phyloP scores from a whole-genome alignment of 64 coral and sea anemone genomes.

The Montipora capricornis region DNA sequence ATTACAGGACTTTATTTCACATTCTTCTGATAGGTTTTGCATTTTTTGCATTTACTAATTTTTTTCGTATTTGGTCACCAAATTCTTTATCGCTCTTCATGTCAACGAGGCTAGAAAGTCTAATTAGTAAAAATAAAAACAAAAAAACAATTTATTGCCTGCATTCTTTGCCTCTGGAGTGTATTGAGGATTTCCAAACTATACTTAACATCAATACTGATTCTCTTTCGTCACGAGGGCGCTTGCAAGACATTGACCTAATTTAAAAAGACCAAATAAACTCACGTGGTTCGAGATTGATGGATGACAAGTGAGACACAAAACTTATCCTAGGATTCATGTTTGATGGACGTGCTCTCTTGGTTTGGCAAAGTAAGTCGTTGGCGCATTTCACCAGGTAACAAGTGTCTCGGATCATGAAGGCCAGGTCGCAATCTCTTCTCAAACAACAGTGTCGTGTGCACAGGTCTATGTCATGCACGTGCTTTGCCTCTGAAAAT shows the following conservation, averaged over 20 bases:
- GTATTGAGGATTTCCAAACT: too few relatives aligned
- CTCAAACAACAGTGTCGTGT: constrained; percentile 79
- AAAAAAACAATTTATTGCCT: too few relatives aligned
- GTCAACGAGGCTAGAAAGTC: too few relatives aligned
- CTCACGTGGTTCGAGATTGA: constrained; percentile 39
- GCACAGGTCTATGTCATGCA: constrained; percentile 78
- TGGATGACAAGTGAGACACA: constrained; percentile 57
- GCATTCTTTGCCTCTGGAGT: too few relatives aligned
- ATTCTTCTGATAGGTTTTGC: too few relatives aligned
- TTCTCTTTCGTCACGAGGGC: too few relatives aligned
- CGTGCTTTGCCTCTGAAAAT: constrained; percentile 77
- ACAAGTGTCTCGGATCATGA: constrained; percentile 91
- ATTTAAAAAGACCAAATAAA: background rate
- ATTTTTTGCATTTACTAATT: too few relatives aligned
- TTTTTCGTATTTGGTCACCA: too few relatives aligned
- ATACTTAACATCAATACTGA: too few relatives aligned
- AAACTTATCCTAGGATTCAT: constrained; percentile 88
- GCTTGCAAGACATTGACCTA: background rate
- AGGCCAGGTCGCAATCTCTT: constrained; percentile 81
- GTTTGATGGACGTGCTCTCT: constrained; percentile 76
- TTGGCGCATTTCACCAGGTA: constrained; percentile 80
- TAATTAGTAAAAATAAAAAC: too few relatives aligned
- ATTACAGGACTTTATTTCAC: too few relatives aligned
- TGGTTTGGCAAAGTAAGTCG: constrained; percentile 76
- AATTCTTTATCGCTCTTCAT: too few relatives aligned